A percentile compares a stretch with the other conserved stretches of the same genome.
Conservation (phyloP, 2,113 vertebrate genomes). For the Ailurus styani region DNA sequence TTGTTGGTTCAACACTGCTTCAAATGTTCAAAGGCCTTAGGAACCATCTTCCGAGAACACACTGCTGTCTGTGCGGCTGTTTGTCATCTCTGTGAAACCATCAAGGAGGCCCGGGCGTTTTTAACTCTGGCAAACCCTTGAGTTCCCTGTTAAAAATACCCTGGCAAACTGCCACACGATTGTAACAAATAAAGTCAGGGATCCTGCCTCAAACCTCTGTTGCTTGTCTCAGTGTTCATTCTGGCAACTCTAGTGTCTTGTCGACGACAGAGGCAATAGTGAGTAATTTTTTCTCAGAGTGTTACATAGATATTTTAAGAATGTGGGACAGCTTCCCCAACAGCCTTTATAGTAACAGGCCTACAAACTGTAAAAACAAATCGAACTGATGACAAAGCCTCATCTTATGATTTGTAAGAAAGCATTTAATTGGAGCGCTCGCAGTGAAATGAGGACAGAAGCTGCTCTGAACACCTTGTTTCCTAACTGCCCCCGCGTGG, state of each 20-base stretch:
- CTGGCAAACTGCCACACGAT: constrained; percentile 33
- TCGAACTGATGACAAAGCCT: not conserved
- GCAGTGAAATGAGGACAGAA: not conserved
- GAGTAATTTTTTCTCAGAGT: constrained; percentile 26
- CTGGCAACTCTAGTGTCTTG: not conserved
- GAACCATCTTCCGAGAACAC: not conserved
- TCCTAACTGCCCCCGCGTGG: not conserved
- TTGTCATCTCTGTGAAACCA: constrained; percentile 24
- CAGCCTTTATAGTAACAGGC: not conserved
- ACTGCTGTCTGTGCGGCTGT: not conserved
- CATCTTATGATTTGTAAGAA: not conserved
- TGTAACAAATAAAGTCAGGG: not conserved
- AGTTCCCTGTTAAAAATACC: constrained; percentile 48
- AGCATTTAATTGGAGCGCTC: not conserved
- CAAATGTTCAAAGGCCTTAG: not conserved
- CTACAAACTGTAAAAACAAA: not conserved
- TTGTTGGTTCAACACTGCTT: not conserved
- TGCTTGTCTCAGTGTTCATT: not conserved
- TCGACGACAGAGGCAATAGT: not conserved
- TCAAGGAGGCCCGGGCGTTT: not conserved
- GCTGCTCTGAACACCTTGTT: not conserved
- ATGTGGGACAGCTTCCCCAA: not conserved
- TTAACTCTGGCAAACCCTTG: constrained; percentile 37
- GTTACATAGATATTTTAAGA: constrained; percentile 7
- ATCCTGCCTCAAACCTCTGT: not conserved